phyloP scores from a whole-genome alignment of 2,888 invertebrate genomes.

The Perizoma flavofasciatum region DNA sequence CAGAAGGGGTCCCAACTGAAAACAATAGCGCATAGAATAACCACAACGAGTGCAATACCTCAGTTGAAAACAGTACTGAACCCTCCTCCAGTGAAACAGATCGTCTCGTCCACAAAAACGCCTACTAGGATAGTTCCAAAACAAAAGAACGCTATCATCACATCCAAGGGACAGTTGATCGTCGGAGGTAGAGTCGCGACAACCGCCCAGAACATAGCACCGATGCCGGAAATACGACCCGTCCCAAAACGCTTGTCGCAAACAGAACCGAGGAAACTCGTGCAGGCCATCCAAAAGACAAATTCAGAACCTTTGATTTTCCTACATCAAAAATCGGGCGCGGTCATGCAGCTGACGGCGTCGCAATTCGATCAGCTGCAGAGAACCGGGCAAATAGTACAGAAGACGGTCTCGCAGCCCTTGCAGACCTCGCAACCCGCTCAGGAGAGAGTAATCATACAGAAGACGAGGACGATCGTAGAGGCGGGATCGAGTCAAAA shows the following conservation, averaged over 20 bases:
- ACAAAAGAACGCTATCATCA: slow-evolving; percentile 81
- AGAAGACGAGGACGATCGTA: slow-evolving; percentile 60
- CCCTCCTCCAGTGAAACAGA: slow-evolving; percentile 50
- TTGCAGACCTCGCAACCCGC: slow-evolving; percentile 44
- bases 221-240: slow-evolving; percentile 72
- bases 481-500: slow-evolving; percentile 52
- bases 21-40: slow-evolving; percentile 66
- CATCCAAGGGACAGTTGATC: slow-evolving; percentile 83
- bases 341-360: slow-evolving; percentile 76
- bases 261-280: slow-evolving; percentile 66
- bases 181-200: slow-evolving; percentile 75
- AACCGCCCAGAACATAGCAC: slow-evolving; percentile 74
- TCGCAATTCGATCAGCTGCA: slow-evolving; percentile 81
- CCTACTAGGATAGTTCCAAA: slow-evolving; percentile 70
- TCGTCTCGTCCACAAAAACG: slow-evolving; percentile 44
- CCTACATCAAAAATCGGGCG: slow-evolving; percentile 76
- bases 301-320: slow-evolving; percentile 72
- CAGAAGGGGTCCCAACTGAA: slow-evolving; percentile 68
- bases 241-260: slow-evolving; percentile 64
- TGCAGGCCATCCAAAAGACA: slow-evolving; percentile 66
- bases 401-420: slow-evolving; percentile 52
- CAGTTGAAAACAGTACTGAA: slow-evolving; percentile 54
- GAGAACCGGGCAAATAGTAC: slow-evolving; percentile 75
- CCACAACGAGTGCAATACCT: slow-evolving; percentile 47
- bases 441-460: slow-evolving; percentile 65